phyloP scores from a whole-genome alignment of 2,888 invertebrate genomes.

The Lochmaea crataegi region DNA sequence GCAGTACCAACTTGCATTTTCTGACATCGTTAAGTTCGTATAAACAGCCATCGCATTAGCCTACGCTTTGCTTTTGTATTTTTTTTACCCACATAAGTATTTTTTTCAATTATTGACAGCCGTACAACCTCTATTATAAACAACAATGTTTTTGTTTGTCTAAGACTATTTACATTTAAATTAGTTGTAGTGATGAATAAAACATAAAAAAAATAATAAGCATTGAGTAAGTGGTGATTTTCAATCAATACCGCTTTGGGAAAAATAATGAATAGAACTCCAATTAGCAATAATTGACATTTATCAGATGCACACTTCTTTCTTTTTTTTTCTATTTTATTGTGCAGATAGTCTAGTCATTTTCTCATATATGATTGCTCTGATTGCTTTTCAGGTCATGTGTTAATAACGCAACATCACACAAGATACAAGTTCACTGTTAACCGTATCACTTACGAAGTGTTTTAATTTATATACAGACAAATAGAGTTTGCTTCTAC shows the following conservation, averaged over 20 bases:
- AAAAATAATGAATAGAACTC: neutral
- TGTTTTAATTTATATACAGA: conserved; percentile 34
- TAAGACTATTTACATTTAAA: too few relatives aligned
- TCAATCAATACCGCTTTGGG: too few relatives aligned
- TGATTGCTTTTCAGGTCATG: conserved; percentile 51
- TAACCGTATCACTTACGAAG: conserved; percentile 40
- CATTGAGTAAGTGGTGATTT: too few relatives aligned
- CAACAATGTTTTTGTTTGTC: too few relatives aligned
- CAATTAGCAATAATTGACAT: neutral
- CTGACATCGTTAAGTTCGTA: too few relatives aligned
- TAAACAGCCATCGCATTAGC: too few relatives aligned
- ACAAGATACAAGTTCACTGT: conserved; percentile 41
- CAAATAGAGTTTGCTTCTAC: conserved; percentile 3
- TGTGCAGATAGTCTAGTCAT: conserved; percentile 22
- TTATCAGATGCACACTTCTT: neutral
- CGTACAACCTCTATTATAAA: too few relatives aligned
- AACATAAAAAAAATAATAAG: neutral
- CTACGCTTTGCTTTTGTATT: too few relatives aligned
- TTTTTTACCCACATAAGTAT: too few relatives aligned
- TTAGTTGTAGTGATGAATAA: conserved; percentile 7
- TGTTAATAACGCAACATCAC: conserved; percentile 37
- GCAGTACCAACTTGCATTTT: too few relatives aligned
- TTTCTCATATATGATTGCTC: conserved; percentile 48
- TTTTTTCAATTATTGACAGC: too few relatives aligned
- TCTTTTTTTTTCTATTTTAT: neutral